phyloP scores from a whole-genome alignment of 2,888 invertebrate species.

The Bhutanitis thaidina region DNA sequence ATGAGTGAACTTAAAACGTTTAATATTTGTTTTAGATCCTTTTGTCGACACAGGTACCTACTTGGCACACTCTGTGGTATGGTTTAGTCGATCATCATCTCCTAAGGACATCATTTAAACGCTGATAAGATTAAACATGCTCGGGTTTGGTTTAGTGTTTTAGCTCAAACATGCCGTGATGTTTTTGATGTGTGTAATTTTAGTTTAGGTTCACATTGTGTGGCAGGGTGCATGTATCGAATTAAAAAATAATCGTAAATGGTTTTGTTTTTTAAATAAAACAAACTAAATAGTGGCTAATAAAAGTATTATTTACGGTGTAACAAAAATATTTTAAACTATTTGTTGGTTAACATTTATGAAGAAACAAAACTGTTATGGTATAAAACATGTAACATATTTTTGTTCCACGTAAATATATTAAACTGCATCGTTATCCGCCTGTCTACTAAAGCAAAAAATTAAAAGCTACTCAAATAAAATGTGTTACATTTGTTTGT shows the following conservation, averaged over 20 bases:
- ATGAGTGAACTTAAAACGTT: constrained; percentile 51
- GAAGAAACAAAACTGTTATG: no score
- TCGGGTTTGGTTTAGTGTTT: constrained; percentile 41
- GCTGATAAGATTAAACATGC: constrained; percentile 32
- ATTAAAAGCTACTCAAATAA: constrained; percentile 20
- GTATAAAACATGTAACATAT: constrained; percentile 22
- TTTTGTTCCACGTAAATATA: constrained; percentile 34
- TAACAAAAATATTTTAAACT: constrained; percentile 21
- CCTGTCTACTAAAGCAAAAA: constrained; percentile 25
- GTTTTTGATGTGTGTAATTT: constrained; percentile 29
- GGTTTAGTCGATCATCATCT: constrained; percentile 44
- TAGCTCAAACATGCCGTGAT: constrained; percentile 24
- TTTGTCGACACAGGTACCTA: constrained; percentile 64
- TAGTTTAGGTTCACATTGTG: constrained; percentile 64
- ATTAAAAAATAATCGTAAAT: constrained; percentile 37
- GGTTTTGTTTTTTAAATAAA: constrained; percentile 19
- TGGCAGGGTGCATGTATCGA: constrained; percentile 77
- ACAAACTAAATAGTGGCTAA: constrained; percentile 18
- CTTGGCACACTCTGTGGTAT: constrained; percentile 76
- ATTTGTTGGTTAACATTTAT: no score
- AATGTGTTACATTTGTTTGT: constrained; percentile 19
- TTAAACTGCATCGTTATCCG: constrained; percentile 23
- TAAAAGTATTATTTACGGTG: constrained; percentile 23
- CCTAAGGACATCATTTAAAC: constrained; percentile 40
- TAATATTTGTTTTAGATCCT: constrained; percentile 49